Evolutionary conservation across 2,797 vertebrate species (phyloP), one percentile per base, ranked within the genome.

Genomic region (Paedocypris micromegethes): DNA sequence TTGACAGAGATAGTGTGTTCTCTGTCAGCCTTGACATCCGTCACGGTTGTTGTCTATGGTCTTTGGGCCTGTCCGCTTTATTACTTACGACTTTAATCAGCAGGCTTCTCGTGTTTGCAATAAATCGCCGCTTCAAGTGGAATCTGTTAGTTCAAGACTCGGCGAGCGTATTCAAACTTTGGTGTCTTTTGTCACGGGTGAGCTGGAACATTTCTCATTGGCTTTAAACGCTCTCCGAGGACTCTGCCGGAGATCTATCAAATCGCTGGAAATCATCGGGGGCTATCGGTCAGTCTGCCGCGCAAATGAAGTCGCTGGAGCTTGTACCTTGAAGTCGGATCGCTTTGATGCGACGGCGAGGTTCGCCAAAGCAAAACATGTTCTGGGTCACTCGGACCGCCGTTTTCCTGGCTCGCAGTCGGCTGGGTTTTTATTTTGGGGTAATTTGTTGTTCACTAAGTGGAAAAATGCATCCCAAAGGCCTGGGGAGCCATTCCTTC

Each of bases 401-500:
- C 76, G 87, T 85, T 84, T 86, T 79, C 89, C 87, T 85, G 90
- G 89, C 86, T 82, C 85, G 88, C 88, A 89, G 86, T 88, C 88
- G 83, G 83, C 83, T 77, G 78, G 73, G 74, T 1, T 80, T 86
- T 86, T 86, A 90, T 94, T 94, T 88, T 88, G 91, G 90, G 88
- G 90, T 87, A 79, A 82, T 88, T 89, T 90, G 90, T 91, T 90
- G 88, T 92, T 92, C 86, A 88, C 89, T 75, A 86, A 90, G 81
- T 89, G 83, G 84, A 76, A 89, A 90, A 94, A 92, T 93, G 91
- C 86, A 87, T 91, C 90, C 87, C 88, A 92, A 90, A 82, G 88
- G 89, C 87, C 87, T 81, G 82, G 86, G 90, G 92, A 88, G 87
- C 86, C 83, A 93, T 93, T 91, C 88, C 82, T 93, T 89, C 89